Conservation (phyloP, 2,797 vertebrate species). For the Bradypodion pumilum region DNA sequence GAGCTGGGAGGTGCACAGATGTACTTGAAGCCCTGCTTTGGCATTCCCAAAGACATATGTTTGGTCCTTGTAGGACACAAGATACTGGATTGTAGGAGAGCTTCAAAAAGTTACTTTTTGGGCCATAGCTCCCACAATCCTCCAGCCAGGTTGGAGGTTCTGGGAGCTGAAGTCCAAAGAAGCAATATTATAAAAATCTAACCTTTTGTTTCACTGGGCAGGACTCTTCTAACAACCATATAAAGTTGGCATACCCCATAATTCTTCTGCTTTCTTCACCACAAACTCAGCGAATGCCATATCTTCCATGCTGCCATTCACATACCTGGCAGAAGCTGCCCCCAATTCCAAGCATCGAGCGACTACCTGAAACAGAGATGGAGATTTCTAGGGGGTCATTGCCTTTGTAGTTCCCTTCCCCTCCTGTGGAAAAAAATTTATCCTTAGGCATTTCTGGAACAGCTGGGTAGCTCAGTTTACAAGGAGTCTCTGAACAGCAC, state of each 20-base stretch:
- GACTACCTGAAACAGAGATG: slow-evolving; percentile 69
- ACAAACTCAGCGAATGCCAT: slow-evolving; percentile 71
- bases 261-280: slow-evolving; percentile 69
- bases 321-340: slow-evolving; percentile 71
- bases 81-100: no score
- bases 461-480: background rate
- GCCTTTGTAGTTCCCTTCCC: background rate
- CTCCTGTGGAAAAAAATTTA: background rate
- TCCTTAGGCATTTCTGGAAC: background rate
- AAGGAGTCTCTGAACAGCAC: background rate
- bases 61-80: background rate
- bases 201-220: background rate
- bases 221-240: background rate
- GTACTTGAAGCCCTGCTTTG: background rate
- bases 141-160: no score
- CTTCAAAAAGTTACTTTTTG: no score
- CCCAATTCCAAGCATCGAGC: slow-evolving; percentile 72
- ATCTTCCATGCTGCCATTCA: slow-evolving; percentile 78
- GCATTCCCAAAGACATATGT: background rate
- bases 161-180: no score
- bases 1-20: background rate
- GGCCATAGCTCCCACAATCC: no score
- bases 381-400: background rate
- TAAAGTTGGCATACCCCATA: slow-evolving; percentile 66
- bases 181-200: no score